Evolutionary conservation across 2,113 vertebrate species (phyloP).

Genomic region (Lepisosteus osseus): DNA sequence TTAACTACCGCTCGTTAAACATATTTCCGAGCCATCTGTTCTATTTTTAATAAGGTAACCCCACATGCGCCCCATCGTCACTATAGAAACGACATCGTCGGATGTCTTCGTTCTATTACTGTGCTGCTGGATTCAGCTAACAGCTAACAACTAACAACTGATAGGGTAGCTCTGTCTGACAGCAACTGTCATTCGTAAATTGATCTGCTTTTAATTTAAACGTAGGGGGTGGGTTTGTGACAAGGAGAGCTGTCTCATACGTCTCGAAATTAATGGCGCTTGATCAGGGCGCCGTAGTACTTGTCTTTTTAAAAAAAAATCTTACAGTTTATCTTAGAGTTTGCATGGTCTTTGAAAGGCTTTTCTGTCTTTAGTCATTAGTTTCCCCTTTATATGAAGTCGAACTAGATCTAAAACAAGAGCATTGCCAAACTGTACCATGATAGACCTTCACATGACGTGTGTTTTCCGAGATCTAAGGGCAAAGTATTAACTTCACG

Average conservation of each 20-base stretch:
- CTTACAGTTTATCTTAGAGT: too few species aligned
- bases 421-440: too few species aligned
- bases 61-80: not conserved
- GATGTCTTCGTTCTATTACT: not conserved
- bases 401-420: too few species aligned
- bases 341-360: too few species aligned
- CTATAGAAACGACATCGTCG: conserved; percentile 1
- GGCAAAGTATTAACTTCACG: too few species aligned
- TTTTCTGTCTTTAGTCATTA: too few species aligned
- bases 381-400: too few species aligned
- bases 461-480: too few species aligned
- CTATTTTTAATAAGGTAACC: not conserved
- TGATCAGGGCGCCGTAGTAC: too few species aligned
- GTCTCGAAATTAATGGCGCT: conserved; percentile 28
- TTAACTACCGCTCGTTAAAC: too few species aligned
- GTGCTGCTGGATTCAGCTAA: not conserved
- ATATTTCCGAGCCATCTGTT: not conserved
- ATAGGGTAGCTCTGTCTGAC: not conserved
- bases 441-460: too few species aligned
- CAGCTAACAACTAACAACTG: not conserved
- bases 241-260: not conserved
- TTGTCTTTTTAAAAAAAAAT: too few species aligned
- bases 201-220: not conserved
- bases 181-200: not conserved
- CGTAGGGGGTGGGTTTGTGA: not conserved